Conservation (phyloP, 2,888 invertebrate species). For the Eristalis intricaria region DNA sequence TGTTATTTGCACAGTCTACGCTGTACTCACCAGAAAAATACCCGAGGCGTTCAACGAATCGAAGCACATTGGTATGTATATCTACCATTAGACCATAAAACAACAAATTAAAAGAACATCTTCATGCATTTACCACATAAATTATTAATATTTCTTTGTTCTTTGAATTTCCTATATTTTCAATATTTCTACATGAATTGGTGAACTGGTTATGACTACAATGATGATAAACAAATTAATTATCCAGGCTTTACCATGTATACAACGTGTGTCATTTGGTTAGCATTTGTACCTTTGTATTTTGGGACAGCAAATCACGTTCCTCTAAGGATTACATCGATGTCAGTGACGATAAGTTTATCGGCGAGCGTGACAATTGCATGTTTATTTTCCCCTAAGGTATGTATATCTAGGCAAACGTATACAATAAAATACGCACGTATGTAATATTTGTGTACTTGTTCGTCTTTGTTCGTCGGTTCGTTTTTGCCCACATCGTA, state of each 20-base stretch:
- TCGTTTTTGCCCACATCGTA: background rate
- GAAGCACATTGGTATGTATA: slow-evolving; percentile 93
- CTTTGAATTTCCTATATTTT: background rate
- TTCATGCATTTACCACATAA: background rate
- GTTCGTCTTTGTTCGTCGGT: background rate
- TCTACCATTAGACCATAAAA: background rate
- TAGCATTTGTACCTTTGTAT: slow-evolving; percentile 98
- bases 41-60: slow-evolving; percentile 99
- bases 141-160: background rate
- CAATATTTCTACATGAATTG: background rate
- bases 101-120: background rate
- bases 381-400: slow-evolving; percentile 96
- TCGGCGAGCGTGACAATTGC: slow-evolving; percentile 96
- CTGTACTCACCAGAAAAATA: slow-evolving; percentile 96
- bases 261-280: slow-evolving; percentile 98
- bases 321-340: slow-evolving; percentile 94
- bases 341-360: slow-evolving; percentile 97
- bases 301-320: slow-evolving; percentile 97
- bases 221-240: slow-evolving; percentile 19
- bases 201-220: background rate
- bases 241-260: slow-evolving; percentile 97
- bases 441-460: background rate
- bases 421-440: background rate
- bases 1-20: slow-evolving; percentile 96
- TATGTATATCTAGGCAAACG: slow-evolving; percentile 78